These are phyloP conservation scores for Motacilla tschutschensis DNA, from an alignment of 2,113 vertebrate species.

Conservation along the genomic window DNA sequence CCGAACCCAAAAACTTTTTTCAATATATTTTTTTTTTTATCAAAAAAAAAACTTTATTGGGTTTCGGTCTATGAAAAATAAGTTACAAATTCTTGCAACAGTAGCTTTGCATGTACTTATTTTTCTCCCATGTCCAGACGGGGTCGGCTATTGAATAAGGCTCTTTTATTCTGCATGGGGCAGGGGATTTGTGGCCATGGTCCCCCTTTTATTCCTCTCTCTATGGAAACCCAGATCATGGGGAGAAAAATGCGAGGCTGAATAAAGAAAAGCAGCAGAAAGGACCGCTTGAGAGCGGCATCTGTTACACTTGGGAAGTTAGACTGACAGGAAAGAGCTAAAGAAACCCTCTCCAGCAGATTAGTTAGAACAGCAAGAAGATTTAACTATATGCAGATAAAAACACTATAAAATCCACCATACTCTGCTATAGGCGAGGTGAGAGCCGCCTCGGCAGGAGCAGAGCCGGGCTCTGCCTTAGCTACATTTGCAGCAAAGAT, in stretches of 20 bases:
- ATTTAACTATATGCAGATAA: constrained; percentile 73
- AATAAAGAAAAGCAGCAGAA: constrained; percentile 94
- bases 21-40: not conserved
- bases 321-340: constrained; percentile 90
- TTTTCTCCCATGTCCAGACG: constrained; percentile 83
- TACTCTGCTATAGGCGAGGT: not conserved
- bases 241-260: constrained; percentile 91
- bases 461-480: constrained; percentile 4
- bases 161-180: constrained; percentile 94
- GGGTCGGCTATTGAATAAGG: constrained; percentile 90
- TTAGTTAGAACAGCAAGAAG: constrained; percentile 72
- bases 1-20: constrained; percentile 27
- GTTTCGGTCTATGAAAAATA: constrained; percentile 70
- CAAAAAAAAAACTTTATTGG: constrained; percentile 44
- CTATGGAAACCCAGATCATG: constrained; percentile 98
- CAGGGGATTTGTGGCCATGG: constrained; percentile 89
- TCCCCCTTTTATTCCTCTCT: constrained; percentile 94
- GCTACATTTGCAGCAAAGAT: constrained; percentile 7
- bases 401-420: constrained; percentile 42
- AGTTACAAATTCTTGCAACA: constrained; percentile 87
- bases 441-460: constrained; percentile 4
- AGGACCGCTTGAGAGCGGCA: constrained; percentile 93
- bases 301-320: constrained; percentile 99
- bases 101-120: constrained; percentile 84
- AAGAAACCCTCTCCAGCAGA: constrained; percentile 80